These are phyloP conservation scores for Hemibagrus wyckioides DNA, from an alignment of 2,113 vertebrate species.

Conservation along the genomic window DNA sequence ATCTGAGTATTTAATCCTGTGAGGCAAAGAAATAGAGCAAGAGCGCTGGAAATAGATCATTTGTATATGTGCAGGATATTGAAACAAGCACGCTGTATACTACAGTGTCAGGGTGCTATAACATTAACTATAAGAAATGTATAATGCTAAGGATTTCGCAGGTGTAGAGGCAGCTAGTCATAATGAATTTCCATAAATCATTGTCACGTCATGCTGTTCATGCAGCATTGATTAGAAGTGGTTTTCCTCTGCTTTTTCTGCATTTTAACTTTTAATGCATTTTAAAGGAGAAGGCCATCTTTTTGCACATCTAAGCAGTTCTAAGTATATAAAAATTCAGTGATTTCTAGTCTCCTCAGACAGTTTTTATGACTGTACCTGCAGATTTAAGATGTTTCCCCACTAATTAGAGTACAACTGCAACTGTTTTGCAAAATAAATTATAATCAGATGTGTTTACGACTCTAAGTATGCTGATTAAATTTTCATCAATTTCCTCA, in stretches of 20 bases:
- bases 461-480: background rate
- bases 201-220: background rate
- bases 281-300: background rate
- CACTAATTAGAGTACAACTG: background rate
- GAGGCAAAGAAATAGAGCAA: slow-evolving; percentile 27
- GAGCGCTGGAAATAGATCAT: slow-evolving; percentile 27
- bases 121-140: background rate
- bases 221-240: slow-evolving; percentile 12
- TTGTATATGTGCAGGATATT: slow-evolving; percentile 61
- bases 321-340: too few relatives aligned
- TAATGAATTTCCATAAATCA: slow-evolving; percentile 22
- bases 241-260: background rate
- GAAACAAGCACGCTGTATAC: slow-evolving; percentile 67
- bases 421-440: background rate
- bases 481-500: background rate
- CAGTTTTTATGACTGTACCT: background rate
- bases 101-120: slow-evolving; percentile 47
- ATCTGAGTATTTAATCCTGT: slow-evolving; percentile 53
- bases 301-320: background rate
- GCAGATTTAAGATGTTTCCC: background rate
- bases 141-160: background rate
- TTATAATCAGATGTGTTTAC: background rate
- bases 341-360: background rate
- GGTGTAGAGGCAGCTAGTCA: background rate
- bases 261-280: background rate